Evolutionary conservation across 2,797 vertebrate genomes (phyloP), one percentile per base, ranked within the genome.

Genomic region (Staurois parvus): DNA sequence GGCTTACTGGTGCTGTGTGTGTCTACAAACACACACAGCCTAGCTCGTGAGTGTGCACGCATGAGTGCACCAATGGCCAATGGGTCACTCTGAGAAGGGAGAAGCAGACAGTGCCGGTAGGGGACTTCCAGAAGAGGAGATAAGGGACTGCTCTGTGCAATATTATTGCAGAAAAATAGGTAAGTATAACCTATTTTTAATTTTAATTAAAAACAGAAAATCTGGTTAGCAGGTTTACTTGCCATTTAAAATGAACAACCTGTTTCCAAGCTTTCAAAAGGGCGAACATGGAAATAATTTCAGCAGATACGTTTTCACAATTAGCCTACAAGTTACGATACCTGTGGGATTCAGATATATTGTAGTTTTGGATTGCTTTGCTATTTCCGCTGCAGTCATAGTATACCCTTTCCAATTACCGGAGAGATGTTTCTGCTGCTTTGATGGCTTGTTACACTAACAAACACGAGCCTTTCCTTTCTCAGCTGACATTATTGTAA

Each of bases 391-490:
- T 79, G 30, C 68, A 24, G 21, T 17, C 30, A 17, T 34, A 29
- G 24, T n/a, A 68, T 67, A 66, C 68, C 62, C 64, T 48, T 30
- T 34, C 64, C 62, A 40, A 66, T 79, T 79, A 79, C 45, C 37
- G 29, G 37, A 29, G 26, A 29, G 37, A 68, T 64, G 34, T 68
- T 34, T 19, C 64, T 30, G 59, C 34, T 32, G 26, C 17, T 64
- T 40, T 77, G 75, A 42, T 66, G 19, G 59, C 76, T 67, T 66
- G 76, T 66, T 78, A 40, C 76, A 17, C 76, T 78, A 19, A 28
- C 34, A 19, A 26, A 40, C n/a, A 42, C 76, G 19, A 2, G 52
- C 37, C 45, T 37, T 48, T 79, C 62, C 64, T 30, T 48, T 21
- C 64, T 21, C 5, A 21, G 0, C 76, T 68, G 40, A 79, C 26